Evolutionary conservation across 2,113 vertebrate genomes (phyloP), one percentile per base, ranked within the genome.

Genomic region (Ciconia maguari): DNA sequence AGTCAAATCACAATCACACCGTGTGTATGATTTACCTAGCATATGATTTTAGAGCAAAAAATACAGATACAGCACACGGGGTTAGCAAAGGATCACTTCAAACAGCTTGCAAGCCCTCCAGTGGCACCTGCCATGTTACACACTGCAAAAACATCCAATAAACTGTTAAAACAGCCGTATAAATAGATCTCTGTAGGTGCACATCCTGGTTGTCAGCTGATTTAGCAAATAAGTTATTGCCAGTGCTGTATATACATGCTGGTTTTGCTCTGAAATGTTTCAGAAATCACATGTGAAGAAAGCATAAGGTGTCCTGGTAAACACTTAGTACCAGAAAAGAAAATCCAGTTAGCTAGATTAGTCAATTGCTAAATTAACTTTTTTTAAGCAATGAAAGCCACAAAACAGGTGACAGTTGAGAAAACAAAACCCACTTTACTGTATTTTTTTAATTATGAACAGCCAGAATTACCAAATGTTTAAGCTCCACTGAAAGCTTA

Each of bases 61-160:
- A 51, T 52, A n/a, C 0, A 1, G 68, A 66, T 57, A 24, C 9
- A 62, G 41, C 14, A 13, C 8, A 7, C 1, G 1, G 11, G 18
- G 30, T 27, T 32, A 79, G 48, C 5, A 1, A n/a, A 75, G 34
- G 25, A 54, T 36, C 1, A 0, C 30, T 75, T 84, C 8, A 58
- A 80, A n/a, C 15, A 49, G 30, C 32, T 64, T 48, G 44, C 26
- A 74, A 87, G 51, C 26, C 32, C 32, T 88, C 16, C n/a, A 25
- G 27, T 16, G 25, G 21, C n/a, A 38, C 30, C 41, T 38, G 10
- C 11, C 38, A 69, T 0, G 0, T 36, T 48, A 44, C n/a, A 30
- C 15, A 1, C 29, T 34, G 44, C 44, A n/a, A 34, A 64, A 76
- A 3, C 26, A 29, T 6, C 44, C 55, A 36, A 25, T 11, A 15